Evolutionary conservation across 2,888 invertebrate species (phyloP).

Genomic region (Anarsia innoxiella): DNA sequence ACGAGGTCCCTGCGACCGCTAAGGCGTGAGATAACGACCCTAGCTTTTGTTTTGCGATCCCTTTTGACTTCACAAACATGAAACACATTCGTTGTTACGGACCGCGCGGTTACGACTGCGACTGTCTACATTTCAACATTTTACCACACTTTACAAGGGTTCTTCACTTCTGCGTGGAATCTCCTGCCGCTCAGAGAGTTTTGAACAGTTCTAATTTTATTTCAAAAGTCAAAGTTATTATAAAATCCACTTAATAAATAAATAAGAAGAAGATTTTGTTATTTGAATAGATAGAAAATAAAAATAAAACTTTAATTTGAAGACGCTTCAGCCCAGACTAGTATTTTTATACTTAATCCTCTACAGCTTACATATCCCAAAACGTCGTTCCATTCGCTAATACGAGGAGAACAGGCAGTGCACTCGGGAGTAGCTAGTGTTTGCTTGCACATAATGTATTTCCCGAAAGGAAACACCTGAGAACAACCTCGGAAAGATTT

Average conservation of each 20-base stretch:
- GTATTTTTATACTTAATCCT: too few relatives aligned
- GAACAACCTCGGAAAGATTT: slow-evolving; percentile 2
- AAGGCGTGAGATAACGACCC: slow-evolving; percentile 28
- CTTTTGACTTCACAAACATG: slow-evolving; percentile 28
- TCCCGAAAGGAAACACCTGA: slow-evolving; percentile 8
- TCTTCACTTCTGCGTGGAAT: too few relatives aligned
- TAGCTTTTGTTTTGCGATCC: slow-evolving; percentile 35
- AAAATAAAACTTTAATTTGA: too few relatives aligned
- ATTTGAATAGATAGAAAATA: too few relatives aligned
- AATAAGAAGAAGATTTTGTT: too few relatives aligned
- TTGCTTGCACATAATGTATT: slow-evolving; percentile 5
- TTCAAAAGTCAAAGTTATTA: too few relatives aligned
- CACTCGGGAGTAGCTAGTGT: background rate
- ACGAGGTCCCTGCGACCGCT: slow-evolving; percentile 14
- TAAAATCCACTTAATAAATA: too few relatives aligned
- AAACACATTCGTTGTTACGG: slow-evolving; percentile 22
- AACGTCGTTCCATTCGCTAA: slow-evolving; percentile 6
- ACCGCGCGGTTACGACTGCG: background rate
- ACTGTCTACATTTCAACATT: background rate
- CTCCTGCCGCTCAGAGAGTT: too few relatives aligned
- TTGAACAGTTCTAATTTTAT: too few relatives aligned
- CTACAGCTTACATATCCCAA: too few relatives aligned
- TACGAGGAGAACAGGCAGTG: background rate
- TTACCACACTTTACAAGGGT: background rate
- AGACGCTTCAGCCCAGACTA: too few relatives aligned